Percentiles rank a stretch among this genome's conserved stretches.
Evolutionary conservation across 1,140 invertebrate species (phyloP).

Genomic region (Leptoteleia sp.): DNA sequence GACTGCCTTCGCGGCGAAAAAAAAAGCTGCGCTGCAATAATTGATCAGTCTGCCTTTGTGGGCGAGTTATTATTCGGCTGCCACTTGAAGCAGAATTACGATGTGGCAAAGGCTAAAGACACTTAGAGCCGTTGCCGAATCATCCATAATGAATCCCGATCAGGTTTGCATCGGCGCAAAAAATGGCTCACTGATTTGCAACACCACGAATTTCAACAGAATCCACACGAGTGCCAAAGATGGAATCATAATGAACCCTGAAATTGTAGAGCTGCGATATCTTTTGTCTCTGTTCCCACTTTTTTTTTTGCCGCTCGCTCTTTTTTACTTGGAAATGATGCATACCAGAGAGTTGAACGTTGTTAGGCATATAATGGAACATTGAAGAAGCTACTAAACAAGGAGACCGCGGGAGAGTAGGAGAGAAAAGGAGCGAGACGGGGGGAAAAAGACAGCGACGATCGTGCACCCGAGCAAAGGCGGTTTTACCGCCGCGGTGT

Average conservation of each 20-base stretch:
- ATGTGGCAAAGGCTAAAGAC: slow-evolving; percentile 66
- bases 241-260: slow-evolving; percentile 65
- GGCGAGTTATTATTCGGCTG: slow-evolving; percentile 65
- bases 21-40: slow-evolving; percentile 69
- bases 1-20: slow-evolving; percentile 55
- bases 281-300: slow-evolving; percentile 39
- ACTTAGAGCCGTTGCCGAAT: slow-evolving; percentile 64
- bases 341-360: slow-evolving; percentile 68
- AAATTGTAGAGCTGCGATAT: slow-evolving; percentile 57
- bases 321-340: slow-evolving; percentile 63
- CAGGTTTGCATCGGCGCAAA: slow-evolving; percentile 66
- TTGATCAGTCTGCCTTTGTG: slow-evolving; percentile 68
- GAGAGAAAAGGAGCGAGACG: slow-evolving; percentile 46
- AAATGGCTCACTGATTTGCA: slow-evolving; percentile 64
- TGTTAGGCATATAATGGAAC: slow-evolving; percentile 68
- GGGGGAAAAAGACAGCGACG: slow-evolving; percentile 48
- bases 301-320: slow-evolving; percentile 38
- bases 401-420: slow-evolving; percentile 51
- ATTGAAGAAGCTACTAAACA: slow-evolving; percentile 65
- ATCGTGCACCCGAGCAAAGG: slow-evolving; percentile 73
- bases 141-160: slow-evolving; percentile 67
- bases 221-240: slow-evolving; percentile 59
- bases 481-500: slow-evolving; percentile 74
- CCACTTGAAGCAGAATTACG: slow-evolving; percentile 46
- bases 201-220: slow-evolving; percentile 64